Base-by-base conservation (phyloP, 1,140 invertebrate species). In the Scaptomyza graminum region DNA sequence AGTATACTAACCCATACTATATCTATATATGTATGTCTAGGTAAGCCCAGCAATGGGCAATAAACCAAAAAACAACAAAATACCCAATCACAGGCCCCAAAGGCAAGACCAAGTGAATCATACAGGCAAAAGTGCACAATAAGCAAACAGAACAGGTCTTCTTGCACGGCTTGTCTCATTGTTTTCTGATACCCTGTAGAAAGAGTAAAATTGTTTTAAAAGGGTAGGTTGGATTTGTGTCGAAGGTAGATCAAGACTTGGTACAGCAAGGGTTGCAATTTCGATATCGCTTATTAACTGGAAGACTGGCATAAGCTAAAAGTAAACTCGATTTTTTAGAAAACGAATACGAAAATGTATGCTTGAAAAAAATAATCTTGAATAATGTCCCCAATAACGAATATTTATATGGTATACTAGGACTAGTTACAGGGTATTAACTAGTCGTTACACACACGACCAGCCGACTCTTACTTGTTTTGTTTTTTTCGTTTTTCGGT, bases 91-190 rank as follows among this genome's bases (percentile, higher is more conserved):
- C 52, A 55, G 51, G 54, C 46, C 41, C 57, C 34, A 49, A 41
- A 41, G 37, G 12, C n/a, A 6, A 41, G 12, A 41, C 7, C 55
- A 57, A 68, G 70, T 68, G 65, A 68, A 73, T 61, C 70, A 68
- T 54, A 47, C 39, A 55, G 59, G 59, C 54, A 52, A 66, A 54
- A 66, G 62, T 71, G 68, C 68, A 71, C 60, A 57, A 57, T 41
- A 59, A 59, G 39, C 44, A 39, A 39, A 28, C 11, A 46, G 61
- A 73, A 68, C 70, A 73, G 65, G 70, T 68, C 64, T 67, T 61
- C 5, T 31, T 31, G 28, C 28, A 56, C 67, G 68, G 68, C 52
- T 13, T 13, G 34, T 65, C 37, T 37, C 39, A 65, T 71, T 71
- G 68, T 71, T 65, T 59, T 28, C n/a, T 49, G 2, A 41, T 41